Base-by-base conservation (phyloP, 2,888 invertebrate species). In the Mellilla xanthometata region DNA sequence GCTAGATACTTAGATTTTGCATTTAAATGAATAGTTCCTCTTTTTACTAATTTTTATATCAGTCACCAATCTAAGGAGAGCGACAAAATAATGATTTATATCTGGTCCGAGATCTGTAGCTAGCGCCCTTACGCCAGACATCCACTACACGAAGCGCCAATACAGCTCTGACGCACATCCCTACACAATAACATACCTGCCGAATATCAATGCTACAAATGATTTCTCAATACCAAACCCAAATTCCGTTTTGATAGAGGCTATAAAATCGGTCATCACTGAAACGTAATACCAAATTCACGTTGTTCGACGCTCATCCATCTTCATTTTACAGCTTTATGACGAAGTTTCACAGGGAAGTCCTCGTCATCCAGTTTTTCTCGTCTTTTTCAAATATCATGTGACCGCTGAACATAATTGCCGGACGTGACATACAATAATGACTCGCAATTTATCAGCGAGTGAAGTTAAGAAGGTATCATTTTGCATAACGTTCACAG, bases 341-440 rank as follows among this genome's bases (percentile, higher is more conserved):
- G n/a, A 46, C 47, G 42, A 28, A 29, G 38, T 43, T 50, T 49
- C 15, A 42, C 44, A 35, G 46, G 41, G 39, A 50, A 45, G 48
- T 34, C 38, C 42, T 35, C 32, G 56, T 52, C 52, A 46, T 49
- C 28, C 41, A 29, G 45, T 54, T 63, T 65, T 62, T 65, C 36
- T 49, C 24, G 39, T 29, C 44, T 54, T 63, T 66, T 62, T 65
- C 35, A 56, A 52, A 43, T 44, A 40, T 64, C 56, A 62, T 65
- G 56, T 64, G 56, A 66, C 60, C 54, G 39, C 53, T 43, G 52
- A 57, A 31, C 38, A 33, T 54, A 57, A 62, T 56, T 38, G 53
- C 65, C 72, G 71, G 72, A 73, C 58, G 62, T 75, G 66, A 67
- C 65, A 59, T 12, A 41, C 52, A 52, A 52, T 59, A 67, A 71